Evolutionary conservation across 2,888 invertebrate genomes (phyloP).

Genomic region (Eupsilia transversa): DNA sequence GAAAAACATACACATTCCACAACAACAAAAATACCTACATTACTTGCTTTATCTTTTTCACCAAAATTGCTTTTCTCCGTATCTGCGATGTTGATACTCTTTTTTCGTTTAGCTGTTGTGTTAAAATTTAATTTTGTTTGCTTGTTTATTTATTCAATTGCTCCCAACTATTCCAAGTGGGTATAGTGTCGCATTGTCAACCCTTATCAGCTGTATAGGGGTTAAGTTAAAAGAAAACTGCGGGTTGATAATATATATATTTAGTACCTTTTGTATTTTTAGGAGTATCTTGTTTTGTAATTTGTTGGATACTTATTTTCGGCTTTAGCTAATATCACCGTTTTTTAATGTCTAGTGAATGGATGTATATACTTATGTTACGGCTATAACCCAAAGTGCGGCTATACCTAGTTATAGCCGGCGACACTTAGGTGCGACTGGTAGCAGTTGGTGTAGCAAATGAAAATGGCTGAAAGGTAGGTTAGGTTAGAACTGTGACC

Average conservation of each 20-base stretch:
- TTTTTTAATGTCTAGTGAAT: not conserved
- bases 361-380: too few relatives aligned
- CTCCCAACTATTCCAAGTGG: slow-evolving; percentile 61
- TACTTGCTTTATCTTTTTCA: slow-evolving; percentile 28
- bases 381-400: too few relatives aligned
- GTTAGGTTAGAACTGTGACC: too few relatives aligned
- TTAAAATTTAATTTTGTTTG: slow-evolving; percentile 63
- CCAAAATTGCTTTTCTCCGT: slow-evolving; percentile 40
- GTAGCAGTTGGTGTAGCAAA: too few relatives aligned
- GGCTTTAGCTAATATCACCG: not conserved
- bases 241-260: slow-evolving; percentile 17
- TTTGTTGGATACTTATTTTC: not conserved
- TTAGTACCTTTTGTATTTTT: not conserved
- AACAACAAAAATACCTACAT: too few relatives aligned
- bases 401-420: too few relatives aligned
- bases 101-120: slow-evolving; percentile 38
- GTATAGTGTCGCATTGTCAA: slow-evolving; percentile 66
- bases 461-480: too few relatives aligned
- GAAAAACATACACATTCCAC: not conserved
- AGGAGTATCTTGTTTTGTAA: not conserved
- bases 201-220: slow-evolving; percentile 65
- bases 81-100: slow-evolving; percentile 15
- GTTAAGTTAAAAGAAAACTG: slow-evolving; percentile 44
- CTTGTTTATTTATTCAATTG: slow-evolving; percentile 64
- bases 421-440: too few relatives aligned